Base-by-base conservation (phyloP, 1,140 invertebrate genomes). In the Plutomurus gul region DNA sequence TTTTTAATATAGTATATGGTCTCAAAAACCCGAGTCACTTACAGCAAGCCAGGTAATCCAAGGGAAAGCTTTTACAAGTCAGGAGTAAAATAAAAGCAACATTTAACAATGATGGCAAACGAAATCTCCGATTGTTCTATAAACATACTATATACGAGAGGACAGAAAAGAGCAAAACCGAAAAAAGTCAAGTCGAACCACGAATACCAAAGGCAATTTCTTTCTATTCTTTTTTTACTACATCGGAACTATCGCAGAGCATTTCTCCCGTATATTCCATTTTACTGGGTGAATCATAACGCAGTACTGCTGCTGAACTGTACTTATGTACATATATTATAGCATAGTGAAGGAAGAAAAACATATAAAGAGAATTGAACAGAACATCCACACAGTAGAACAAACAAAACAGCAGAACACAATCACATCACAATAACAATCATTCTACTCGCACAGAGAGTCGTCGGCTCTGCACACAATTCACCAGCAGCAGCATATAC, bases 131-230 rank as follows among this genome's bases (percentile, higher is more conserved):
- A 27, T 60, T 33, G 25, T 8, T n/a, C 51, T 5, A n/a, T n/a
- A n/a, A n/a, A n/a, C n/a, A n/a, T 60, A 60, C 25, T 30, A 13
- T 30, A n/a, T 18, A 49, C 46, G 22, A 30, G 33, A 30, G 27
- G 51, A 49, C 25, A 60, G 27, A 27, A 60, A 60, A 60, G 51
- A 60, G 39, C 2, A 43, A 13, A 60, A 60, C 5, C 27, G 10
- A 60, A 30, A 25, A 16, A 60, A 60, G n/a, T n/a, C n/a, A n/a
- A n/a, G n/a, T n/a, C n/a, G n/a, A n/a, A n/a, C n/a, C n/a, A n/a
- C n/a, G n/a, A n/a, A n/a, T n/a, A 60, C 27, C 51, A 60, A 60
- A 33, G 51, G 51, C 51, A 60, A 60, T 60, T 60, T 60, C 51
- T 60, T 60, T 30, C 18, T 60, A 33, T 60, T 60, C 51, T 60